Evolutionary conservation across 2,888 invertebrate species (phyloP).

Genomic region (Galerucella nymphaeae): DNA sequence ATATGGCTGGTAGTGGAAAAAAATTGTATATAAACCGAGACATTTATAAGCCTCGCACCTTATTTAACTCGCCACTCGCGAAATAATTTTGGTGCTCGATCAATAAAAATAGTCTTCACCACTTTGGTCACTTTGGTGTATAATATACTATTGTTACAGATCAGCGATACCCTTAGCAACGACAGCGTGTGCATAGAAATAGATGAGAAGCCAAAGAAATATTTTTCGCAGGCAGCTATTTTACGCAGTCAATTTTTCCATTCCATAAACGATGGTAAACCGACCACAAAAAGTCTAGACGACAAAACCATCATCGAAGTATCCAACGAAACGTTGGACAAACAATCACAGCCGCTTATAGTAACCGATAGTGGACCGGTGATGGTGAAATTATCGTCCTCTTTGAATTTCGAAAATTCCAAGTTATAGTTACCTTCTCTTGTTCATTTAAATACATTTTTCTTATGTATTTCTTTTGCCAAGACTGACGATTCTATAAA

Average conservation of each 20-base stretch:
- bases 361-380: slow-evolving; percentile 22
- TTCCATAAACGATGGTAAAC: slow-evolving; percentile 57
- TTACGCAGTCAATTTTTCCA: slow-evolving; percentile 69
- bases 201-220: slow-evolving; percentile 61
- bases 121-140: too few relatives aligned
- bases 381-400: slow-evolving; percentile 41
- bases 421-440: slow-evolving; percentile 50
- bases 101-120: too few relatives aligned
- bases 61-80: too few relatives aligned
- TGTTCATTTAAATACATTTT: slow-evolving; percentile 17
- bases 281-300: slow-evolving; percentile 57
- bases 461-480: slow-evolving; percentile 38
- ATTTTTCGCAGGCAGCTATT: slow-evolving; percentile 66
- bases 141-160: slow-evolving; percentile 24
- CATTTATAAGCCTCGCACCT: too few relatives aligned
- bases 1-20: too few relatives aligned
- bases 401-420: slow-evolving; percentile 49
- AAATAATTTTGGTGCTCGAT: too few relatives aligned
- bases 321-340: slow-evolving; percentile 60
- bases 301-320: slow-evolving; percentile 62
- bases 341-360: slow-evolving; percentile 48
- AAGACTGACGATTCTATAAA: slow-evolving; percentile 51
- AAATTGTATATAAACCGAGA: too few relatives aligned
- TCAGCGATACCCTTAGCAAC: slow-evolving; percentile 59
- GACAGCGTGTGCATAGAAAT: slow-evolving; percentile 63